phyloP scores from a whole-genome alignment of 1,140 invertebrate species.

The Ips typographus region DNA sequence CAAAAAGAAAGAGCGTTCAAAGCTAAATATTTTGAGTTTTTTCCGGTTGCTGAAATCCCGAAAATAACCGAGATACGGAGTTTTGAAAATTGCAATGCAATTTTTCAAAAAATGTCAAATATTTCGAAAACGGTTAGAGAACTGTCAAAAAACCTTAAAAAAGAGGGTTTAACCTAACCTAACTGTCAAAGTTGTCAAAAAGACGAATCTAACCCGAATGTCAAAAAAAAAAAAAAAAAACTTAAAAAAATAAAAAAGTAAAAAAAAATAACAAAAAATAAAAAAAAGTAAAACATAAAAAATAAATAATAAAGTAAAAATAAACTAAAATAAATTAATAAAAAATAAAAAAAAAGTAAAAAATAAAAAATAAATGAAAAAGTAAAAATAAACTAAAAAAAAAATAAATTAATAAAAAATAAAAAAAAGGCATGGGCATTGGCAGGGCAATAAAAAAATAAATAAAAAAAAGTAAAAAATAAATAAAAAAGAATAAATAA shows the following conservation, averaged over 20 bases:
- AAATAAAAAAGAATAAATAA: background rate
- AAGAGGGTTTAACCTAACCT: no score
- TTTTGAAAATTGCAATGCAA: no score
- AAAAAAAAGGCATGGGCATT: background rate
- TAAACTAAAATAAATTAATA: background rate
- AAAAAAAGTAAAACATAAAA: background rate
- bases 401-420: background rate
- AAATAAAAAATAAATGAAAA: background rate
- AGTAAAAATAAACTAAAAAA: background rate
- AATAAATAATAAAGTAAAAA: background rate
- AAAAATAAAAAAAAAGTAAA: background rate
- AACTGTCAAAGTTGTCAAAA: no score
- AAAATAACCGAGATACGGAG: no score
- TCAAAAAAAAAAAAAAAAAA: background rate
- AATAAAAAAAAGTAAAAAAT: background rate
- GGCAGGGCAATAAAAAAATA: background rate
- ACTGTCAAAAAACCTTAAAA: no score
- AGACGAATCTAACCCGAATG: no score
- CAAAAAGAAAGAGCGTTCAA: no score
- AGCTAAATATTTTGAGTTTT: no score
- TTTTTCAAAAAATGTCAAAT: no score
- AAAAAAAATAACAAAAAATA: background rate
- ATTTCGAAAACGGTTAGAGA: no score
- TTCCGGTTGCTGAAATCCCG: no score
- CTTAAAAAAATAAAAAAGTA: background rate